Percentiles rank a stretch among this genome's conserved stretches.
Conservation (phyloP, 2,888 invertebrate species). For the Norana najaformis region DNA sequence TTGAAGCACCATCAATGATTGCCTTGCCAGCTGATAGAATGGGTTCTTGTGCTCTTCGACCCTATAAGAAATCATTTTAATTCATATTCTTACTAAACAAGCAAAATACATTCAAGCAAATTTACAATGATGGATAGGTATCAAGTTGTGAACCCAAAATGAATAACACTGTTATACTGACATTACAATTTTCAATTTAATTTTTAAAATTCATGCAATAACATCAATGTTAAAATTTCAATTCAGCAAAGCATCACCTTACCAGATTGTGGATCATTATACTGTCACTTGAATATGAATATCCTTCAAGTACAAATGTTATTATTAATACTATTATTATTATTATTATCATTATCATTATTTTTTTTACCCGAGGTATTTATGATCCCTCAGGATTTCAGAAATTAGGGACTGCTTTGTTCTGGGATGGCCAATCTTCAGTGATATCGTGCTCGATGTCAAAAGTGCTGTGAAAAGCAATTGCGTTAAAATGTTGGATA, state of each 20-base stretch:
- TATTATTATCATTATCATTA: too few relatives aligned
- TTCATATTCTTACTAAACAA: neutral
- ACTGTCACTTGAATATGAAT: too few relatives aligned
- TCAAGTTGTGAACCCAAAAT: neutral
- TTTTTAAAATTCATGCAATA: too few relatives aligned
- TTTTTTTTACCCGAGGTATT: too few relatives aligned
- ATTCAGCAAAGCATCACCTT: neutral
- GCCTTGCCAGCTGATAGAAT: constrained; percentile 79
- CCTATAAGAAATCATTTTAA: constrained; percentile 61
- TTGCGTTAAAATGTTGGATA: too few relatives aligned
- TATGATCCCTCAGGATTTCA: too few relatives aligned
- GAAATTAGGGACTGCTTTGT: too few relatives aligned
- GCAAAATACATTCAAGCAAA: neutral
- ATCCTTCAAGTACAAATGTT: too few relatives aligned
- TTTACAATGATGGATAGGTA: neutral
- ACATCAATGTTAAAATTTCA: neutral
- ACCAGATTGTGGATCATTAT: neutral
- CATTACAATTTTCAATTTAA: neutral
- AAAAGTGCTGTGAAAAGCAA: too few relatives aligned
- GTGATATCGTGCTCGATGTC: too few relatives aligned
- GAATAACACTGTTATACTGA: neutral
- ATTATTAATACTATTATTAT: too few relatives aligned
- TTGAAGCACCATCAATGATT: constrained; percentile 82
- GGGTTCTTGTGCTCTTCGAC: constrained; percentile 81
- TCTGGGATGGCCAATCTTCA: too few relatives aligned